Evolutionary conservation across 2,888 invertebrate species (phyloP).

Genomic region (Encarsia formosa): DNA sequence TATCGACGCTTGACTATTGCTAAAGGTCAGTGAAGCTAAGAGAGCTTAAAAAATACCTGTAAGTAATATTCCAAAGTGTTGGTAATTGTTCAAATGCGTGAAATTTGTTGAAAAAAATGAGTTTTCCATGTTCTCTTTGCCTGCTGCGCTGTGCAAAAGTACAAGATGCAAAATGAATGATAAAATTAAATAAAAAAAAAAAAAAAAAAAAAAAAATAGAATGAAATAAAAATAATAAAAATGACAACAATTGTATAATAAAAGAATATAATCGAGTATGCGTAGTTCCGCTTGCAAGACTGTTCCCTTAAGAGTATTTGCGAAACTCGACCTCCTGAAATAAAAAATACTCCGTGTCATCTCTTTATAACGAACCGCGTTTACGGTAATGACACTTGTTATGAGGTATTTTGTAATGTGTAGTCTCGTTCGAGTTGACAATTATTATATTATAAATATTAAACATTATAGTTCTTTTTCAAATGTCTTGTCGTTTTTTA

Average conservation of each 20-base stretch:
- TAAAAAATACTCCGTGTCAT: constrained; percentile 27
- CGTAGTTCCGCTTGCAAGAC: constrained; percentile 24
- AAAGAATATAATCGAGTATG: constrained; percentile 26
- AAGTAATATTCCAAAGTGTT: constrained; percentile 22
- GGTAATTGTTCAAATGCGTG: constrained; percentile 22
- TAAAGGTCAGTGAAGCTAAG: constrained; percentile 14
- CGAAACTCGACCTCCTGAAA: constrained; percentile 23
- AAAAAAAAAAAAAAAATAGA: too few species aligned
- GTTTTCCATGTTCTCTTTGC: constrained; percentile 20
- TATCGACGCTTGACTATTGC: constrained; percentile 18
- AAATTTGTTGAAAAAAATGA: constrained; percentile 19
- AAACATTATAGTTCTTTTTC: constrained; percentile 22
- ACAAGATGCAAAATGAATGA: constrained; percentile 13
- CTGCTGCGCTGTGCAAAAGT: constrained; percentile 22
- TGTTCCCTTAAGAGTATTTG: constrained; percentile 20
- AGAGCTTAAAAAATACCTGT: constrained; percentile 22
- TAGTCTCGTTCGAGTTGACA: constrained; percentile 25
- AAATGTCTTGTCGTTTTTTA: constrained; percentile 22
- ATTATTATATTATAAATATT: constrained; percentile 21
- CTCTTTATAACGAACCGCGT: constrained; percentile 24
- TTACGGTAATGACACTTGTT: constrained; percentile 21
- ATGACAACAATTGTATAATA: constrained; percentile 23
- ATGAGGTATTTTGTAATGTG: constrained; percentile 23
- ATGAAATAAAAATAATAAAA: constrained; percentile 7
- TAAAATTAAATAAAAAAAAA: constrained; percentile 3